Conservation (phyloP, 2,113 vertebrate genomes). For the Peucedramus taeniatus region DNA sequence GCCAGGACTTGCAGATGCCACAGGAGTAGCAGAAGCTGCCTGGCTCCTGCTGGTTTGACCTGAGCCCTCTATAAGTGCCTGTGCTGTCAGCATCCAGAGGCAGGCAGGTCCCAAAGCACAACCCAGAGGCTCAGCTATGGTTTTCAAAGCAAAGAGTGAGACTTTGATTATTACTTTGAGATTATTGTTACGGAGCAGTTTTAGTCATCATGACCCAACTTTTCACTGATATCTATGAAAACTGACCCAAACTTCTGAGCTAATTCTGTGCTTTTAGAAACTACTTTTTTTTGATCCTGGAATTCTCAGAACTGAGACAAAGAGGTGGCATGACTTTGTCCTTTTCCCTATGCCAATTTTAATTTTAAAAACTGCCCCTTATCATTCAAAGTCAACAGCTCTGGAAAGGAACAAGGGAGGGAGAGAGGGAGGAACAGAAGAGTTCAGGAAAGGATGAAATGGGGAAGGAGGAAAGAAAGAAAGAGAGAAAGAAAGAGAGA, state of each 20-base stretch:
- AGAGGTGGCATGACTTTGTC: background rate
- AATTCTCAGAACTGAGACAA: background rate
- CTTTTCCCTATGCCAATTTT: background rate
- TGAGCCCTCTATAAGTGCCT: rapidly evolving
- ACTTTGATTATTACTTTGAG: background rate
- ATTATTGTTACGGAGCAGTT: background rate
- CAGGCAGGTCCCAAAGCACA: background rate
- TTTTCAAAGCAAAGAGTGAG: background rate
- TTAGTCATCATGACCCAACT: background rate
- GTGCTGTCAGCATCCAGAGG: background rate
- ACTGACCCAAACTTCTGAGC: background rate
- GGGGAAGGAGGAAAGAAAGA: background rate
- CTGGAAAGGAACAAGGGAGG: background rate
- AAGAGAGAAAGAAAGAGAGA: background rate
- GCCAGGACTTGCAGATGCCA: background rate
- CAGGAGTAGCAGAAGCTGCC: background rate
- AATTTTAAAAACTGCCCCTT: background rate
- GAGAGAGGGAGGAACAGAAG: background rate
- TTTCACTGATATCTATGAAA: background rate
- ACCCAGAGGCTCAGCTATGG: background rate
- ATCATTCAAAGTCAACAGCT: background rate
- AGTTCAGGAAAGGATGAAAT: background rate
- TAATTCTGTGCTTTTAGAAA: background rate
- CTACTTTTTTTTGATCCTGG: background rate
- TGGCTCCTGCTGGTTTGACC: background rate